Evolutionary conservation across 2,888 invertebrate species (phyloP).

Genomic region (Gryllus longicercus): DNA sequence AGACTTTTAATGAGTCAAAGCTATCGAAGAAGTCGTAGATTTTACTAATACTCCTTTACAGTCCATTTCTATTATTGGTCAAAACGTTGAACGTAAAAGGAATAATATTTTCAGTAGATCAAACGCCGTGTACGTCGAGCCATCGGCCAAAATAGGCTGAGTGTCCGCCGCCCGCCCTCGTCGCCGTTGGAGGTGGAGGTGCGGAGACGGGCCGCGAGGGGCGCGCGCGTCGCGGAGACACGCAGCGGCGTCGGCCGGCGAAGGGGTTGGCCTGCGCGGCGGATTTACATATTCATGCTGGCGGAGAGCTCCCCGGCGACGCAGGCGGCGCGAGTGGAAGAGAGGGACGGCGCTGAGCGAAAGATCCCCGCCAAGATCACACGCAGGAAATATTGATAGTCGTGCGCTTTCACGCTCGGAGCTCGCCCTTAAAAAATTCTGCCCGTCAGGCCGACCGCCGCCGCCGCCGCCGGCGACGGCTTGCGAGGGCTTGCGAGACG

Average conservation of each 20-base stretch:
- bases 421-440: too few species aligned
- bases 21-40: too few species aligned
- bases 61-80: too few species aligned
- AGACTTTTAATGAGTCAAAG: too few species aligned
- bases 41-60: too few species aligned
- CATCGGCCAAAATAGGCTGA: background rate
- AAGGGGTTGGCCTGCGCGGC: background rate
- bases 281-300: background rate
- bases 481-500: background rate
- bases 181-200: background rate
- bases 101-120: too few species aligned
- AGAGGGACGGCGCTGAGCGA: background rate
- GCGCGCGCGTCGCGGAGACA: background rate
- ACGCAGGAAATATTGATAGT: too few species aligned
- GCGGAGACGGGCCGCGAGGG: background rate
- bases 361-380: too few species aligned
- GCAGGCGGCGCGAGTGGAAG: background rate
- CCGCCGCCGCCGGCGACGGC: background rate
- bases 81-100: too few species aligned
- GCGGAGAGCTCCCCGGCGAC: background rate
- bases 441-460: background rate
- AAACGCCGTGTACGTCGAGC: background rate
- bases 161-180: background rate
- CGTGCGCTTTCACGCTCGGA: too few species aligned
- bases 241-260: background rate